Base-by-base conservation (phyloP, 2,113 vertebrate genomes). In the Bostrychus sinensis region DNA sequence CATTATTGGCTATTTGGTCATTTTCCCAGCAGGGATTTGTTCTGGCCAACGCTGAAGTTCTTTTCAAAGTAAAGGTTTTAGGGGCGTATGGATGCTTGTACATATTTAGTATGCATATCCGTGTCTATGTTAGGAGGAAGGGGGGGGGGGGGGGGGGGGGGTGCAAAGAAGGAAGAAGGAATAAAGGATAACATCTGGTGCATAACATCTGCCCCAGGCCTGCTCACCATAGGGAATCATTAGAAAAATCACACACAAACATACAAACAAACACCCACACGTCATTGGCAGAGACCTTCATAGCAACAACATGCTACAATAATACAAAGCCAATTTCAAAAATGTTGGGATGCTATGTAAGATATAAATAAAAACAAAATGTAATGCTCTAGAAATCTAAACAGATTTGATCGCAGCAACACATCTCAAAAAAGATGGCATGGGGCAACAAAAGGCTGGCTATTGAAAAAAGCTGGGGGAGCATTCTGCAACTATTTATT, bases 101-200 rank as follows among this genome's bases (percentile, higher is more conserved):
- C n/a, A 13, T 54, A 28, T 34, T 69, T 32, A 45, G 23, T 68
- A 28, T 72, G 50, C 64, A 65, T 45, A 56, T 69, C 11, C 45
- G 17, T 22, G 26, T 12, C 30, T 70, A 50, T 73, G 39, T 54
- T 13, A 56, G 43, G 34, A 71, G 58, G 65, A 65, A 57, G 23
- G 57, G 12, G 41, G n/a, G n/a, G n/a, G n/a, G 34, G 68, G 58
- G 65, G 62, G 54, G 23, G 57, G 12, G 41, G 61, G 41, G 66
- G 43, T 56, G 48, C 65, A 79, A 70, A 77, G 48, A 34, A 67
- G 62, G 57, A 75, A 77, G 48, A 66, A 43, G 50, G 51, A 58
- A 57, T 75, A 75, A 73, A 82, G 48, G 50, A 56, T 54, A 65
- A 78, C 78, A 82, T 83, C 78, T 82, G 78, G 54, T 73, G 75